phyloP scores from a whole-genome alignment of 2,113 vertebrate genomes.

The Taxidea taxus region DNA sequence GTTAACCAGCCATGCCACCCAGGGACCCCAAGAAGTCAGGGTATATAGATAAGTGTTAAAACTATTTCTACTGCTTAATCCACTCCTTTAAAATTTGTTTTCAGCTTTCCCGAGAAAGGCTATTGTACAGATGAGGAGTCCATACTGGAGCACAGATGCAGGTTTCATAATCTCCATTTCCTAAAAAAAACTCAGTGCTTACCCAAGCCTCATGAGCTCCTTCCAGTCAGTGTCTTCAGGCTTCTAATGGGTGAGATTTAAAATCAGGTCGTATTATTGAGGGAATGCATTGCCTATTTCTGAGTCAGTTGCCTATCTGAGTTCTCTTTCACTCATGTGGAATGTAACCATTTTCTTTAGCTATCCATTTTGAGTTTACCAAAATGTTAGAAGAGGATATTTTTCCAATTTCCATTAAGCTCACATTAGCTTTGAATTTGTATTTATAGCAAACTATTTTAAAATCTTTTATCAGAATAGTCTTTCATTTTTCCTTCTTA shows the following conservation, averaged over 20 bases:
- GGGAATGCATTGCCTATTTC: background rate
- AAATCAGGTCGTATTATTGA: background rate
- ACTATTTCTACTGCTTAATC: background rate
- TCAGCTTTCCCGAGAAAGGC: background rate
- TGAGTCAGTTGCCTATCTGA: background rate
- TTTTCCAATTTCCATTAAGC: background rate
- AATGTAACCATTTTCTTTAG: background rate
- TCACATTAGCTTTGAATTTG: background rate
- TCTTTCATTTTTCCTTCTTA: background rate
- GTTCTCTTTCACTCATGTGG: background rate
- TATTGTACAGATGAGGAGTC: background rate
- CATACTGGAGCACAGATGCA: background rate
- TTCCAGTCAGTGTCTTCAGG: background rate
- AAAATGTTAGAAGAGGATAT: background rate
- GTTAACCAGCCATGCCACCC: background rate
- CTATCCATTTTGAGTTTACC: background rate
- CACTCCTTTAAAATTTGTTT: background rate
- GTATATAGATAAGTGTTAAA: background rate
- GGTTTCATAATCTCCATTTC: background rate
- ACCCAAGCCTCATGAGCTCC: rapidly evolving
- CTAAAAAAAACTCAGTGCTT: background rate
- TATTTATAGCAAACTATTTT: background rate
- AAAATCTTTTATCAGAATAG: background rate
- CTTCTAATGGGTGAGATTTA: background rate
- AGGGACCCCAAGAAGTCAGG: background rate